These are phyloP conservation scores for Zaprionus africanus DNA, from an alignment of 1,140 invertebrate genomes.

Conservation along the genomic window DNA sequence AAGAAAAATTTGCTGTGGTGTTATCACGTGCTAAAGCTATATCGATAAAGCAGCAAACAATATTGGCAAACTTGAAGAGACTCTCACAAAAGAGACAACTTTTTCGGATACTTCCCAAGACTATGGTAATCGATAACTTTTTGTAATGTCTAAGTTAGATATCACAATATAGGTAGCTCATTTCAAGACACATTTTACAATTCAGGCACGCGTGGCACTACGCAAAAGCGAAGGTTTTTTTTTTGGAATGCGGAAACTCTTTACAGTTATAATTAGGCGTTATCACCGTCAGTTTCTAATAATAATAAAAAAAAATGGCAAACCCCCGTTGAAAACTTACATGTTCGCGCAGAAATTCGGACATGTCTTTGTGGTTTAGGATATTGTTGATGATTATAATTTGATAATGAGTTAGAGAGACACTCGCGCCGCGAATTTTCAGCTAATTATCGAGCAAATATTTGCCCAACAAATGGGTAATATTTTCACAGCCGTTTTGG, in stretches of 20 bases:
- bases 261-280: slow-evolving; percentile 27
- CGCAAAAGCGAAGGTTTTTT: background rate
- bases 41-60: slow-evolving; percentile 13
- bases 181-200: slow-evolving; percentile 12
- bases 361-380: slow-evolving; percentile 43
- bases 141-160: background rate
- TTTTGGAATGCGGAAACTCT: slow-evolving; percentile 15
- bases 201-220: slow-evolving; percentile 24
- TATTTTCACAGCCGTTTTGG: slow-evolving; percentile 70
- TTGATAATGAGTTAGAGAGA: slow-evolving; percentile 9
- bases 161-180: background rate
- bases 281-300: slow-evolving; percentile 59
- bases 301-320: slow-evolving; percentile 19
- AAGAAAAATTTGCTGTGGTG: slow-evolving; percentile 17
- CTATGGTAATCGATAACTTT: background rate
- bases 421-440: slow-evolving; percentile 41
- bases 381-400: slow-evolving; percentile 18
- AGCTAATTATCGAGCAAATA: slow-evolving; percentile 64
- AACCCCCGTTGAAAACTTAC: slow-evolving; percentile 48
- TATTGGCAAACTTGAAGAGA: slow-evolving; percentile 10
- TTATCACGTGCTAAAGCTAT: slow-evolving; percentile 33
- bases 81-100: slow-evolving; percentile 8
- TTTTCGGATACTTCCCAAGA: background rate
- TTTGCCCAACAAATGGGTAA: slow-evolving; percentile 58
- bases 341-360: slow-evolving; percentile 72